Base-by-base conservation (phyloP, 2,113 vertebrate species). In the Ceyx melanurus region DNA sequence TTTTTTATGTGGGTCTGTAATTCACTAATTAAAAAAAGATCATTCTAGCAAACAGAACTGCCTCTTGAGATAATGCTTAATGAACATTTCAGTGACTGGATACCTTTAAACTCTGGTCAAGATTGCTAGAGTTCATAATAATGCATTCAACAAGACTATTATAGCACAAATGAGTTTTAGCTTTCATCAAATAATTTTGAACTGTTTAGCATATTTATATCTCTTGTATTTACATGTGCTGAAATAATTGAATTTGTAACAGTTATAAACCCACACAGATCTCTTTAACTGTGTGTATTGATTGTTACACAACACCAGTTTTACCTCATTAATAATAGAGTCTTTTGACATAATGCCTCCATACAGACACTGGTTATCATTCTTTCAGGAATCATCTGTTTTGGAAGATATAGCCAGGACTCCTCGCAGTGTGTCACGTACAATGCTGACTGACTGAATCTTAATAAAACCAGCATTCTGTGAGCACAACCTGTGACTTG, bases 201-300 rank as follows among this genome's bases (percentile, higher is more conserved):
- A 91, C 48, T 29, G 17, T 64, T 94, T 96, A 88, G 64, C 83
- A 43, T 97, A 86, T 95, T 97, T 96, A 90, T 93, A 80, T 72
- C 91, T 89, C 86, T 87, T 85, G 73, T 95, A 67, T 94, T 97
- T 97, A 94, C 76, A 88, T 94, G 96, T 94, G 76, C 83, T 95
- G 88, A 91, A 96, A 96, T 96, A 97, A 95, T 96, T 94, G 86
- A 92, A 92, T 97, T 93, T 96, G 86, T 95, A 96, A 90, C 77
- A 89, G 87, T 94, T 90, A 76, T 82, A 93, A 94, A 43, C 48
- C 78, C 40, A 7, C 4, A 4, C 60, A 87, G 75, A 37, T 82
- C 80, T 78, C 80, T 92, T 81, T 91, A 89, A 73, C 10, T 2
- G 42, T 62, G 35, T 53, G n/a, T 96, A 96, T 95, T 90, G 95